phyloP scores from a whole-genome alignment of 2,888 invertebrate species.

The Thera britannica region DNA sequence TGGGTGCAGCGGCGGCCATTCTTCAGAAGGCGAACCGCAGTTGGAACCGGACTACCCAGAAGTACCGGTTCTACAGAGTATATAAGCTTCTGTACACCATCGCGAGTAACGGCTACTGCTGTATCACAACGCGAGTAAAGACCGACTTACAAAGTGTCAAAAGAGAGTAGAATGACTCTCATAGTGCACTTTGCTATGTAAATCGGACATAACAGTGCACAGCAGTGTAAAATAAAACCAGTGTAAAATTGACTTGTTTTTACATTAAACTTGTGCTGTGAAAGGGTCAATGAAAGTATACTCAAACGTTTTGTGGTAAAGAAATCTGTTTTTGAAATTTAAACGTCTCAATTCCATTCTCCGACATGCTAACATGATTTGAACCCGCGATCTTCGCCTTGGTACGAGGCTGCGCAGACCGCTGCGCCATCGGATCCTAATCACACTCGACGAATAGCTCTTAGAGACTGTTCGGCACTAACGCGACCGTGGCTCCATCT shows the following conservation, averaged over 20 bases:
- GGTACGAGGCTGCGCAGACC: no score
- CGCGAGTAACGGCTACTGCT: constrained; percentile 1
- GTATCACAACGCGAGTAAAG: constrained; percentile 3
- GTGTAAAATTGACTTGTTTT: neutral
- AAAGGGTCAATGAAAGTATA: neutral
- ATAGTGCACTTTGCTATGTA: neutral
- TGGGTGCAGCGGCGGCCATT: constrained; percentile 69
- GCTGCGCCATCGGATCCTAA: no score
- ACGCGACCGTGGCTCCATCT: no score
- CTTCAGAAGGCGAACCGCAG: constrained; percentile 69
- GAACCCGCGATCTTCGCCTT: no score
- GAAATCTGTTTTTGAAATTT: no score
- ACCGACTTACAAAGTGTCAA: neutral
- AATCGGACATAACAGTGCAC: neutral
- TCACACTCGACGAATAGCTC: no score
- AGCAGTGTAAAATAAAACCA: neutral
- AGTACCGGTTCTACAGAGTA: constrained; percentile 33
- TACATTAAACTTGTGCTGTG: neutral
- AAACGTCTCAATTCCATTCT: no score
- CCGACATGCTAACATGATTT: no score
- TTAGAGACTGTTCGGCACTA: no score
- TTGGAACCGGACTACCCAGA: constrained; percentile 33
- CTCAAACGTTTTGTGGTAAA: neutral
- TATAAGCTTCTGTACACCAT: constrained; percentile 15
- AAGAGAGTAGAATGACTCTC: neutral